Evolutionary conservation across 64 coral and sea anemone species (phyloP), one percentile per base, ranked within the genome.

Genomic region (Montipora capricornis): DNA sequence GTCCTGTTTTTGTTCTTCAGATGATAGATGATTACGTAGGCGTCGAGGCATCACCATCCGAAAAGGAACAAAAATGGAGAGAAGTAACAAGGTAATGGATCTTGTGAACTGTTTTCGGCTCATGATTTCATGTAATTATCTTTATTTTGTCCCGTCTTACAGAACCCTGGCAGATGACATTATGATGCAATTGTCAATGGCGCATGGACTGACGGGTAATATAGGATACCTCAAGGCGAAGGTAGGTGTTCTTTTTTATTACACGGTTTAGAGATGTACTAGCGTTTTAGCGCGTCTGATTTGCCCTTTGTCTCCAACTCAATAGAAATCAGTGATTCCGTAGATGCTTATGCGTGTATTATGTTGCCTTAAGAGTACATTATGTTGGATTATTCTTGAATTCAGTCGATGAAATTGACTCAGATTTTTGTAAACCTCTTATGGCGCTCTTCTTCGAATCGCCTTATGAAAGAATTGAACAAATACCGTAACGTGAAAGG

Each of bases 161-260:
- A 99, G 98, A 84, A 96, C 92, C 9, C 90, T 99, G 46, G 82
- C 73, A 37, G 95, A 96, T 45, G 98, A 99, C 51, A 96, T 91
- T 4, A 81, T 99, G 75, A 91, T 93, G 90, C 94, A 99, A 15
- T 58, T 99, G 19, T 96, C 91, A 0, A 58, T 89, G 69, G 89
- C 92, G 57, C 91, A 92, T 75, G 89, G 89, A 44, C 48, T 93
- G 46, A 67, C 92, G 47, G 76, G 77, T 64, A 87, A 78, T 26
- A 80, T 95, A 2, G 79, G 88, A 58, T 91, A 88, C 75, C 95
- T 99, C 44, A 96, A 92, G 44, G 95, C 98, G 6, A 99, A 99
- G 94, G 98, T 99, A 11, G 64, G 46, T 15, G 13, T 51, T 17
- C 20, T 19, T 12, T 29, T 47, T 1, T 2, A n/a, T 3, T 13